Evolutionary conservation across 2,888 invertebrate genomes (phyloP).

Genomic region (Zeuzera pyrina): DNA sequence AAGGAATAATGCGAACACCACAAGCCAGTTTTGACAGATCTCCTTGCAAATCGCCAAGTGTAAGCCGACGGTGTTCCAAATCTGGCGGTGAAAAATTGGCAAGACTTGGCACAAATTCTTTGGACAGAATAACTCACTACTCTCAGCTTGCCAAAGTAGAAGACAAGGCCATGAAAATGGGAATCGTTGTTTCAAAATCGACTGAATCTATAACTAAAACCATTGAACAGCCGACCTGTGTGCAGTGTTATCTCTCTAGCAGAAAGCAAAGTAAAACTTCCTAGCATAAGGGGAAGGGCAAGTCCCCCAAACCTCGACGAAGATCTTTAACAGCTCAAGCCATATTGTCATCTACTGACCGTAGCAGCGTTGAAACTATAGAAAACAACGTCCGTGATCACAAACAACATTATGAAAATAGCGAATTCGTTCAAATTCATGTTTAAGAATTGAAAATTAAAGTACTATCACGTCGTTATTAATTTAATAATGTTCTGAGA

Average conservation of each 20-base stretch:
- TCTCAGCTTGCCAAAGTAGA: slow-evolving; percentile 65
- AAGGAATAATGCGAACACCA: slow-evolving; percentile 67
- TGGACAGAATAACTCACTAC: slow-evolving; percentile 63
- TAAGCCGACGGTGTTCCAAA: slow-evolving; percentile 57
- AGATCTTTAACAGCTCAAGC: slow-evolving; percentile 29
- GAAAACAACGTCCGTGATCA: slow-evolving; percentile 41
- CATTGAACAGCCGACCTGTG: slow-evolving; percentile 81
- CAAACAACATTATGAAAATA: slow-evolving; percentile 35
- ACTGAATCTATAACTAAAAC: slow-evolving; percentile 69
- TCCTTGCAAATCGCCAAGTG: slow-evolving; percentile 58
- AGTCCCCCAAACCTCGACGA: slow-evolving; percentile 70
- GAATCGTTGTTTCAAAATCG: slow-evolving; percentile 71
- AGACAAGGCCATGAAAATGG: slow-evolving; percentile 67
- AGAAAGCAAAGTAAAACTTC: slow-evolving; percentile 73
- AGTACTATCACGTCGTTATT: no score
- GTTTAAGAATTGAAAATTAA: no score
- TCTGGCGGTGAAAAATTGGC: slow-evolving; percentile 58
- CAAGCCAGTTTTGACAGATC: slow-evolving; percentile 66
- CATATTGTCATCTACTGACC: slow-evolving; percentile 54
- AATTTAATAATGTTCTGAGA: no score
- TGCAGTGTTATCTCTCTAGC: slow-evolving; percentile 80
- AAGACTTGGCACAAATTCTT: slow-evolving; percentile 60
- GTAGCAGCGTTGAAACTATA: slow-evolving; percentile 60
- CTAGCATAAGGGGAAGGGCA: slow-evolving; percentile 79
- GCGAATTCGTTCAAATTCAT: slow-evolving; percentile 72